Percentiles rank a stretch among this genome's conserved stretches.
Conservation (phyloP, 2,113 vertebrate genomes). For the Aramus guarauna region DNA sequence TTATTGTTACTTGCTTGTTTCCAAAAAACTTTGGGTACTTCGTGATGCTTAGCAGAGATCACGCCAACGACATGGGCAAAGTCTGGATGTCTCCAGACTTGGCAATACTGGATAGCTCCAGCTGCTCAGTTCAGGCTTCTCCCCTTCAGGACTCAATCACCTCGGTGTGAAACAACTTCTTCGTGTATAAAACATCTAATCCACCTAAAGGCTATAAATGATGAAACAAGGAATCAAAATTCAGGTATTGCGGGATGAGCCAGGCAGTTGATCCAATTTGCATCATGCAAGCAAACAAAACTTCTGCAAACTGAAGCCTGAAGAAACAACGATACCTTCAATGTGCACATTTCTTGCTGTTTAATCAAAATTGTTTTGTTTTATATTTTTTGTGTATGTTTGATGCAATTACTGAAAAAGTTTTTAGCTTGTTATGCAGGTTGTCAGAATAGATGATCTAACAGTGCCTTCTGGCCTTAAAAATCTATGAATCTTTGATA, state of each 20-base stretch:
- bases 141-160: background rate
- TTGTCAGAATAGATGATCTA: constrained; percentile 60
- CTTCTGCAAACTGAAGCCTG: constrained; percentile 3
- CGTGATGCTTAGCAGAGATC: background rate
- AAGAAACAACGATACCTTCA: background rate
- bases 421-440: constrained; percentile 57
- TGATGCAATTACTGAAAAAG: constrained; percentile 53
- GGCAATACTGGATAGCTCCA: background rate
- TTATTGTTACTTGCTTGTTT: background rate
- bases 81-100: background rate
- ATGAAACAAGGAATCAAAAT: constrained; percentile 13
- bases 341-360: background rate
- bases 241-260: background rate
- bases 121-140: background rate
- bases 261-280: background rate
- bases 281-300: constrained; percentile 39
- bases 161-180: background rate
- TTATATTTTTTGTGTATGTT: constrained; percentile 11
- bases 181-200: background rate
- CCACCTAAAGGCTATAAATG: background rate
- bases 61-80: accelerated
- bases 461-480: constrained; percentile 49
- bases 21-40: background rate
- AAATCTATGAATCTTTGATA: constrained; percentile 41
- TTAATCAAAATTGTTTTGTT: constrained; percentile 62